These are phyloP conservation scores for Lacanobia oleracea DNA, from an alignment of 2,888 invertebrate species.

Conservation along the genomic window DNA sequence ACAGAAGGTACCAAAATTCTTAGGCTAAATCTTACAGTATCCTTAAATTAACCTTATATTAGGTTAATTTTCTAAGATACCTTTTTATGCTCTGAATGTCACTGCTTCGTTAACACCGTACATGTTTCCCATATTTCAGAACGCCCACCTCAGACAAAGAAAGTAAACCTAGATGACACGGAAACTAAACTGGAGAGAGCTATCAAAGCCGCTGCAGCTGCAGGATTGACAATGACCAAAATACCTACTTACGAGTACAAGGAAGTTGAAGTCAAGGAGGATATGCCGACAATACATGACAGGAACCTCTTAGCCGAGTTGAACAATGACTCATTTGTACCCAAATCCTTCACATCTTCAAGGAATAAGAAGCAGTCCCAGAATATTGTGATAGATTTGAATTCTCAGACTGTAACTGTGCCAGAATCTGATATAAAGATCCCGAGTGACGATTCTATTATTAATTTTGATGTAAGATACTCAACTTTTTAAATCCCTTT, in stretches of 20 bases:
- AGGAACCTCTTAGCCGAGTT: slow-evolving; percentile 92
- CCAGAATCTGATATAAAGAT: slow-evolving; percentile 89
- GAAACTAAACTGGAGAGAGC: slow-evolving; percentile 87
- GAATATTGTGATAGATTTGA: slow-evolving; percentile 94
- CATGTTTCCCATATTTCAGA: slow-evolving; percentile 70
- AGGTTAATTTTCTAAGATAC: neutral
- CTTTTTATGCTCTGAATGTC: neutral
- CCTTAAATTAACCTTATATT: no score
- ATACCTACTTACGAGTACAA: slow-evolving; percentile 88
- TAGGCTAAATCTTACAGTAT: neutral
- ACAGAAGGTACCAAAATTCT: neutral
- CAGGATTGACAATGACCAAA: slow-evolving; percentile 87
- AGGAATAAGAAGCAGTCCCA: slow-evolving; percentile 91
- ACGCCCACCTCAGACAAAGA: slow-evolving; percentile 68
- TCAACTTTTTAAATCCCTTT: neutral
- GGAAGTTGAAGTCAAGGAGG: slow-evolving; percentile 86
- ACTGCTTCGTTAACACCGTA: no score
- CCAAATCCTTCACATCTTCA: slow-evolving; percentile 90
- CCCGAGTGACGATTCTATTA: slow-evolving; percentile 91
- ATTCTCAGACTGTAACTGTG: slow-evolving; percentile 93
- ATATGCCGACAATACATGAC: slow-evolving; percentile 90
- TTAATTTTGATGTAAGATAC: slow-evolving; percentile 92
- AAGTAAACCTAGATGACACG: slow-evolving; percentile 82
- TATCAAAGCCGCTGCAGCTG: slow-evolving; percentile 88
- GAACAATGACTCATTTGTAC: slow-evolving; percentile 93